Conservation (phyloP, 2,888 invertebrate genomes). For the Limnephilus rhombicus region DNA sequence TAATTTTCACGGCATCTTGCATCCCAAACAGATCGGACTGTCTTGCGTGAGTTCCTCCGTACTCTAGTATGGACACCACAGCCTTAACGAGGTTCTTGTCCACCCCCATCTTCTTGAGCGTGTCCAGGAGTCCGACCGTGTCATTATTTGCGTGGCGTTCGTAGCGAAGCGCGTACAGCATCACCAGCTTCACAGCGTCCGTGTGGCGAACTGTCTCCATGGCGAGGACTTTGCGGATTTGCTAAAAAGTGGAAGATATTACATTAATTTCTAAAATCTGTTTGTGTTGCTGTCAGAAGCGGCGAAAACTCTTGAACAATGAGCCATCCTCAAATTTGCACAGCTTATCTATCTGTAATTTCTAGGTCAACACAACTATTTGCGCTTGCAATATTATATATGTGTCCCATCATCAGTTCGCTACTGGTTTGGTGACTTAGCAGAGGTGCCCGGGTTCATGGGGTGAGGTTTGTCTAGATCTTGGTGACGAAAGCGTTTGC, state of each 20-base stretch:
- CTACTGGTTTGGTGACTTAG: too few relatives aligned
- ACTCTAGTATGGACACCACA: conserved; percentile 85
- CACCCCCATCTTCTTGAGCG: conserved; percentile 85
- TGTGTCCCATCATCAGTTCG: not conserved
- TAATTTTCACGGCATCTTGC: conserved; percentile 92
- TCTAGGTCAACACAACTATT: not conserved
- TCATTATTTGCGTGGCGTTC: conserved; percentile 93
- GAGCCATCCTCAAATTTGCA: not conserved
- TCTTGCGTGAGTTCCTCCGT: conserved; percentile 89
- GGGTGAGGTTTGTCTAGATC: too few relatives aligned
- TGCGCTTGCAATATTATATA: too few relatives aligned
- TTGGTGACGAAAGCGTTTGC: too few relatives aligned
- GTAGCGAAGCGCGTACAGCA: conserved; percentile 95
- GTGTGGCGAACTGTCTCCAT: conserved; percentile 84
- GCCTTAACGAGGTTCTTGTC: conserved; percentile 81
- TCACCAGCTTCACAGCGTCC: conserved; percentile 92
- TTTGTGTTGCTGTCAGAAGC: not conserved
- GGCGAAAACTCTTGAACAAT: not conserved
- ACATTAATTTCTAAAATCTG: not conserved
- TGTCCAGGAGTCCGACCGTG: conserved; percentile 85
- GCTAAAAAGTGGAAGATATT: conserved; percentile 72
- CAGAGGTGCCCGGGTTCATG: too few relatives aligned
- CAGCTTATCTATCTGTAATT: not conserved
- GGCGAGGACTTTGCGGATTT: conserved; percentile 87
- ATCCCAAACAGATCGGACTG: conserved; percentile 91